Conservation (phyloP, 1,140 invertebrate genomes). For the Melanaphis sacchari region DNA sequence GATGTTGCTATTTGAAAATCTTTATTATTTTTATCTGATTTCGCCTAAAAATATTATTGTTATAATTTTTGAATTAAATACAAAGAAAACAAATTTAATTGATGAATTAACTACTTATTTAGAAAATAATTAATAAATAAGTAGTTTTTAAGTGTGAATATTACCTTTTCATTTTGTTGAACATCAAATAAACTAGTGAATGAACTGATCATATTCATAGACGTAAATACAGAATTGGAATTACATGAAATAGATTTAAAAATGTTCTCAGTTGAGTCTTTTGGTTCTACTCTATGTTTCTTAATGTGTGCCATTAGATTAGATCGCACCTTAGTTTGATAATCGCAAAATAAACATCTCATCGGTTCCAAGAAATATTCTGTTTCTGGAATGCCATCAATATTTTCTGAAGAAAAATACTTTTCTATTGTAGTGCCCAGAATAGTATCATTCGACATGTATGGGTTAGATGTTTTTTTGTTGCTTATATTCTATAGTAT, state of each 20-base stretch:
- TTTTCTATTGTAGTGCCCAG: too few species aligned
- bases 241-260: slow-evolving; percentile 82
- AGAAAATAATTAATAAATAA: not conserved
- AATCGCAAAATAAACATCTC: slow-evolving; percentile 49
- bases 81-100: too few species aligned
- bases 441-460: not conserved
- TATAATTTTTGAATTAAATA: too few species aligned
- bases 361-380: slow-evolving; percentile 44
- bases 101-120: too few species aligned
- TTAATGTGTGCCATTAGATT: slow-evolving; percentile 78
- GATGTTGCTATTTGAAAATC: not conserved
- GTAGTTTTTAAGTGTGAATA: not conserved
- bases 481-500: not conserved
- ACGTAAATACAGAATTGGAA: slow-evolving; percentile 79
- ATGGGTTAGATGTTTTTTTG: too few species aligned
- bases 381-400: slow-evolving; percentile 10
- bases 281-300: slow-evolving; percentile 71
- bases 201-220: slow-evolving; percentile 83
- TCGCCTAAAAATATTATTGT: not conserved
- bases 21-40: not conserved
- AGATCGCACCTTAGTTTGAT: slow-evolving; percentile 67
- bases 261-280: slow-evolving; percentile 65
- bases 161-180: slow-evolving; percentile 12
- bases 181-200: slow-evolving; percentile 71
- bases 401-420: slow-evolving; percentile 12